Percentiles rank a stretch among this genome's conserved stretches.
Conservation (phyloP, 2,888 invertebrate genomes). For the Dinocampus coccinellae region DNA sequence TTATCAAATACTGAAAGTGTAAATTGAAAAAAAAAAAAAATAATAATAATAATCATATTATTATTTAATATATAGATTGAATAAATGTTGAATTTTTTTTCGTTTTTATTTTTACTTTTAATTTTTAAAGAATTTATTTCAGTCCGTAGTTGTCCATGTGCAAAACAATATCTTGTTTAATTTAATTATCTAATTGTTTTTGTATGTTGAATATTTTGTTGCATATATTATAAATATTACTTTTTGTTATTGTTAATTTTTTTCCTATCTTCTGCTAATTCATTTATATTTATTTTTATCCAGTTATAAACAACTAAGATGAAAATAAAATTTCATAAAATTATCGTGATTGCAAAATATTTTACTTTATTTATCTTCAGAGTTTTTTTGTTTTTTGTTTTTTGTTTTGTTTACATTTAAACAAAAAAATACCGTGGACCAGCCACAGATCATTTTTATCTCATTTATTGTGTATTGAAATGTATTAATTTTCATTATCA, state of each 20-base stretch:
- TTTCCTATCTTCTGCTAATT: too few relatives aligned
- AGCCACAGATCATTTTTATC: constrained; percentile 25
- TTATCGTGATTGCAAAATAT: not conserved
- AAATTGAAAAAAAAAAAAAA: too few relatives aligned
- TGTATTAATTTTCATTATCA: not conserved
- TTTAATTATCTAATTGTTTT: not conserved
- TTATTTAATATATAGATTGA: too few relatives aligned
- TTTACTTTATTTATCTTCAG: too few relatives aligned
- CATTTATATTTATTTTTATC: too few relatives aligned
- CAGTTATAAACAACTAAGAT: too few relatives aligned
- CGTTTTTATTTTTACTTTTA: too few relatives aligned
- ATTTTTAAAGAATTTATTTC: not conserved
- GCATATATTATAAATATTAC: too few relatives aligned
- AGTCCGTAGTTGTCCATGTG: not conserved
- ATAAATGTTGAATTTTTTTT: too few relatives aligned
- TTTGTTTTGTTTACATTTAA: not conserved
- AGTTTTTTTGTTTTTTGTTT: not conserved
- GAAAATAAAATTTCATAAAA: not conserved
- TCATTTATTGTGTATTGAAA: not conserved
- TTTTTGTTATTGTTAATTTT: too few relatives aligned
- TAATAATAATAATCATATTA: too few relatives aligned
- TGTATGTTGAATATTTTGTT: too few relatives aligned
- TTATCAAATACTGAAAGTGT: not conserved
- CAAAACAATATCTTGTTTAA: not conserved
- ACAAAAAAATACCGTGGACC: not conserved